A percentile compares a stretch with the other conserved stretches of the same genome.
These are phyloP conservation scores for Procambarus clarkii DNA, from an alignment of 1,140 invertebrate genomes.

Conservation along the genomic window DNA sequence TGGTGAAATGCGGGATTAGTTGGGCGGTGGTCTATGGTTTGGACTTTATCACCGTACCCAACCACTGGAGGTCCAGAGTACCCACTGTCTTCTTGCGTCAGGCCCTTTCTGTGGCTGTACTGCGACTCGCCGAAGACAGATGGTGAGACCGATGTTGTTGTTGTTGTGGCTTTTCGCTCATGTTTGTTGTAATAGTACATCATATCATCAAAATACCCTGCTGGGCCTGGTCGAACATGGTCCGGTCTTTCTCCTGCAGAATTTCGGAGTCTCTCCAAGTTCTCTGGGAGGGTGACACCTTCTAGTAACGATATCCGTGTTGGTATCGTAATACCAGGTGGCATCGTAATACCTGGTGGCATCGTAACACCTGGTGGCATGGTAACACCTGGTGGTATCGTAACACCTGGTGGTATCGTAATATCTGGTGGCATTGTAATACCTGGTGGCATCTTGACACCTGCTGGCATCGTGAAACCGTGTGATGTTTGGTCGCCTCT, in stretches of 20 bases:
- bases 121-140: neutral
- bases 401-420: conserved; percentile 39
- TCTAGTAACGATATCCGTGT: conserved; percentile 14
- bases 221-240: neutral
- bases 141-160: neutral
- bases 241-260: neutral
- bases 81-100: neutral
- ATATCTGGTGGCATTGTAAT: neutral
- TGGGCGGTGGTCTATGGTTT: neutral
- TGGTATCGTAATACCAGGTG: neutral
- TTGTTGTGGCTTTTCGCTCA: conserved; percentile 31
- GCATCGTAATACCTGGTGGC: conserved; percentile 35
- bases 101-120: conserved; percentile 47
- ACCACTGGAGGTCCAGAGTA: conserved; percentile 59
- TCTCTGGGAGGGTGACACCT: conserved; percentile 11
- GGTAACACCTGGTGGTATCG: conserved; percentile 32
- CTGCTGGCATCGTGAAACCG: conserved; percentile 34
- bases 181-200: conserved; percentile 54
- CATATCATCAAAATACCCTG: conserved; percentile 53
- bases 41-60: conserved; percentile 43
- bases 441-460: conserved; percentile 33
- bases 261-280: neutral
- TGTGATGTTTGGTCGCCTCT: neutral
- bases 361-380: conserved; percentile 31
- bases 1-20: conserved; percentile 46